A percentile compares a stretch with the other conserved stretches of the same genome.
phyloP scores from a whole-genome alignment of 2,113 vertebrate species.

The Takifugu flavidus region DNA sequence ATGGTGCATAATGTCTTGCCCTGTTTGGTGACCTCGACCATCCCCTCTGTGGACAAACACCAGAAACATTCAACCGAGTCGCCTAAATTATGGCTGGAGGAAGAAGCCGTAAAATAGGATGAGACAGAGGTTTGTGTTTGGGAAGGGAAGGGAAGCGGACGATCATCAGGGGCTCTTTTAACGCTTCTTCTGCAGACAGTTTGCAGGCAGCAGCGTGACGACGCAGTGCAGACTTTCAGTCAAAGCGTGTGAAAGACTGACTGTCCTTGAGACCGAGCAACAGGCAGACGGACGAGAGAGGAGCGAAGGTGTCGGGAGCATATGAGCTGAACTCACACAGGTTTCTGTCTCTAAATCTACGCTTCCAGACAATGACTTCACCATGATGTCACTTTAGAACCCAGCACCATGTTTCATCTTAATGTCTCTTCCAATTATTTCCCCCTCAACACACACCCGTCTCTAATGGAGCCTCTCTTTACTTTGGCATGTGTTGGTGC shows the following conservation, averaged over 20 bases:
- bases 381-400: background rate
- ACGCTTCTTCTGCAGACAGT: background rate
- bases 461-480: background rate
- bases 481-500: background rate
- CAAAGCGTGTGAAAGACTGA: background rate
- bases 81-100: background rate
- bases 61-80: background rate
- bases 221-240: background rate
- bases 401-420: background rate
- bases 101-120: background rate
- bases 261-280: slow-evolving; percentile 12
- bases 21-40: slow-evolving; percentile 70
- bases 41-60: slow-evolving; percentile 63
- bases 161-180: background rate
- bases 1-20: slow-evolving; percentile 68
- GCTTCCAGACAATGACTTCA: slow-evolving; percentile 4
- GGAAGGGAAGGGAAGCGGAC: background rate
- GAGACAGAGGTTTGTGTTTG: background rate
- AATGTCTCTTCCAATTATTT: background rate
- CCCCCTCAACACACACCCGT: background rate
- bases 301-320: slow-evolving; percentile 27
- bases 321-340: background rate
- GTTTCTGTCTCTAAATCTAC: background rate
- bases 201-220: background rate
- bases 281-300: background rate